Evolutionary conservation across 2,888 invertebrate genomes (phyloP), one percentile per base, ranked within the genome.

Genomic region (Piscicola geometra): DNA sequence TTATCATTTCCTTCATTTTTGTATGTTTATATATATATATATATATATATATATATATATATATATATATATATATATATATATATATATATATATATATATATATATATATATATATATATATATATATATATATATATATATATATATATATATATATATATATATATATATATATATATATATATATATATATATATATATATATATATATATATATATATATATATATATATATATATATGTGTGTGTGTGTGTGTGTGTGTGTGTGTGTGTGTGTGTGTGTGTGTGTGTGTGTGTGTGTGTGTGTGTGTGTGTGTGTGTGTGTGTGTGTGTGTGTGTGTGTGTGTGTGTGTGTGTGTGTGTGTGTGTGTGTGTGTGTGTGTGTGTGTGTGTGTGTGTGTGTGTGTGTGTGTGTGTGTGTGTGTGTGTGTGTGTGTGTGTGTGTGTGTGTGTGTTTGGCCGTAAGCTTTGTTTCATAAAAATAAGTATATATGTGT

Each of bases 1-100:
- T n/a, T n/a, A n/a, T n/a, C n/a, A n/a, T n/a, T n/a, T 32, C n/a
- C 71, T n/a, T 28, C 25, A 50, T 71, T 50, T 71, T 50, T 71
- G 41, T 36, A 71, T 32, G 30, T 32, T 18, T 71, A 32, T 50
- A 50, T 71, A 41, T 50, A 50, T 41, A 28, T 50, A 71, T 50
- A 0, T 0, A 41, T 50, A 50, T 71, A 71, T 50, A 50, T 71
- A 41, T 18, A 28, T 50, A 41, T 41, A 41, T 50, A 41, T 41
- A 71, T 50, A 71, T 18, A 41, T 41, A 30, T 41, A 71, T 50
- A 1, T 0, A 1, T 21, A 25, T 41, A 15, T 50, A 41, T 30
- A 41, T 41, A 32, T 71, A 28, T 28, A 50, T 50, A 28, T 21
- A 35, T 21, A 9, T 25, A 71, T 71, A 28, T 21, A 71, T 71